These are phyloP conservation scores for Leptopilina boulardi DNA, from an alignment of 1,140 invertebrate species.

Conservation along the genomic window DNA sequence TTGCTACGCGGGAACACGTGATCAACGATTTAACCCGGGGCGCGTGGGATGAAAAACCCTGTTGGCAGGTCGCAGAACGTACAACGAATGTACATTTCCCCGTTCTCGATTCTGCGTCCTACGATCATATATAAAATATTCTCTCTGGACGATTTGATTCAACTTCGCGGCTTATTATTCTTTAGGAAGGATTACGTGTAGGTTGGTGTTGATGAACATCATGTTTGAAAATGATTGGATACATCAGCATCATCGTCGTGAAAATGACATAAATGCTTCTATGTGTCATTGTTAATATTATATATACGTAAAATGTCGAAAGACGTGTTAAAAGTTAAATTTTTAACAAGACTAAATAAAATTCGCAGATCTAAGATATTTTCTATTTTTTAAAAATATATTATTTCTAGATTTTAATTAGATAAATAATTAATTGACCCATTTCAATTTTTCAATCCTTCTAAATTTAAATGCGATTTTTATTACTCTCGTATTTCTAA, in stretches of 20 bases:
- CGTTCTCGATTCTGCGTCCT: conserved; percentile 31
- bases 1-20: conserved; percentile 17
- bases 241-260: background rate
- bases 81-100: conserved; percentile 6
- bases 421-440: no score
- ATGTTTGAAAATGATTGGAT: background rate
- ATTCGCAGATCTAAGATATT: background rate
- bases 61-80: conserved; percentile 13
- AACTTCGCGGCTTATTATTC: conserved; percentile 20
- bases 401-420: no score
- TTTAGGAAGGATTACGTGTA: conserved; percentile 13
- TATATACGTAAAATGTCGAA: background rate
- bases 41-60: conserved; percentile 7
- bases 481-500: no score
- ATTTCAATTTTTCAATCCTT: no score
- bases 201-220: background rate
- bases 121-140: background rate
- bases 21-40: conserved; percentile 11
- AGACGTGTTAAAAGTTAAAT: background rate
- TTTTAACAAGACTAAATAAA: background rate
- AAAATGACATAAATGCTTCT: conserved; percentile 8
- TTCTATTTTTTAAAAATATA: no score
- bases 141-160: background rate
- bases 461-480: no score
- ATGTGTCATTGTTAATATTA: conserved; percentile 13